A percentile compares a stretch with the other conserved stretches of the same genome.
Evolutionary conservation across 2,888 invertebrate species (phyloP).

Genomic region (Lepidonotus clava): DNA sequence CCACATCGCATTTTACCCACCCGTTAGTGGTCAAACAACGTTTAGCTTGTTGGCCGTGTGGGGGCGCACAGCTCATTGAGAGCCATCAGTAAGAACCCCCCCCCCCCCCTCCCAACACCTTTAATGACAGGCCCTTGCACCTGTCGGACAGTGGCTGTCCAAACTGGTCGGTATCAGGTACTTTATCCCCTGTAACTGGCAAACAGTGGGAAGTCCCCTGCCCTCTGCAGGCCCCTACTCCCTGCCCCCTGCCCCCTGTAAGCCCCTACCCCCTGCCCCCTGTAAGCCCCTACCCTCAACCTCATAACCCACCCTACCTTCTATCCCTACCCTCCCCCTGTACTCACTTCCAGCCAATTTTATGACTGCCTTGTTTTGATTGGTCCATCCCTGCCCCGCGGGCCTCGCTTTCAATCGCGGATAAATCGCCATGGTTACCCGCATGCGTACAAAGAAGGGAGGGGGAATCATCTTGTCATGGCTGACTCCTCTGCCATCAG

Average conservation of each 20-base stretch:
- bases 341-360: not conserved
- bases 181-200: no score
- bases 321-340: not conserved
- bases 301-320: not conserved
- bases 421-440: slow-evolving; percentile 45
- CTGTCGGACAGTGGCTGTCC: no score
- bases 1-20: no score
- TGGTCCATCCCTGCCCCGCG: slow-evolving; percentile 20
- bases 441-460: slow-evolving; percentile 18
- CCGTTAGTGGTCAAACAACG: no score
- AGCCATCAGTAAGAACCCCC: no score
- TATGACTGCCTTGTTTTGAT: slow-evolving; percentile 30
- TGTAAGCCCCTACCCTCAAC: not conserved
- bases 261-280: not conserved
- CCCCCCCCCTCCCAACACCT: no score
- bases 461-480: slow-evolving; percentile 47
- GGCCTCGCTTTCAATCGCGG: slow-evolving; percentile 34
- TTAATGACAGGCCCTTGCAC: no score
- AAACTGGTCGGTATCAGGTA: no score
- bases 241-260: not conserved
- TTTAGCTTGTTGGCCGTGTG: no score
- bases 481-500: not conserved
- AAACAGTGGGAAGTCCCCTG: no score
- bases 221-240: not conserved
- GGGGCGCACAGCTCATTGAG: no score